These are phyloP conservation scores for Platanista minor DNA, from an alignment of 2,113 vertebrate species.

Conservation along the genomic window DNA sequence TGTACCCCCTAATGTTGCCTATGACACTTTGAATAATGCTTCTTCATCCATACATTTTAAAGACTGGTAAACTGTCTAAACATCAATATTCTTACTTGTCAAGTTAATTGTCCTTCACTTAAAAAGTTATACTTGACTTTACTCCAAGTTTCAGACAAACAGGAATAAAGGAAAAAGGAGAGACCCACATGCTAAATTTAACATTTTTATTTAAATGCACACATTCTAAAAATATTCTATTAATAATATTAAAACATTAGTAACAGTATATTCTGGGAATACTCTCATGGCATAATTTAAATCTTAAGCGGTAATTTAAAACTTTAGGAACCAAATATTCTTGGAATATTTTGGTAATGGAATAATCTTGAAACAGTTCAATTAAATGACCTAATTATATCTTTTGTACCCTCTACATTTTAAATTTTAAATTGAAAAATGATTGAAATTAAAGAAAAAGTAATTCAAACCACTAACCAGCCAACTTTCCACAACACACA, in stretches of 20 bases:
- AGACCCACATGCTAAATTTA: not conserved
- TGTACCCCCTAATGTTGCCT: not conserved
- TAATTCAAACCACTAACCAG: not conserved
- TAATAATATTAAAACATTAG: not conserved
- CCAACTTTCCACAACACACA: not conserved
- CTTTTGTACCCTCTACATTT: not conserved
- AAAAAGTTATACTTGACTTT: not conserved
- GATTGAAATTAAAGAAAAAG: not conserved
- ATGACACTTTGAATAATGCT: not conserved
- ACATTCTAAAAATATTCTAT: not conserved
- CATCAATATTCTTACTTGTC: not conserved
- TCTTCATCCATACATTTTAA: not conserved
- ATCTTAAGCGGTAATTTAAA: not conserved
- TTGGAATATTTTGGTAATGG: not conserved
- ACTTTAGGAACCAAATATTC: not conserved
- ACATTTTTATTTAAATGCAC: not conserved
- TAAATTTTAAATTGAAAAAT: slow-evolving; percentile 10
- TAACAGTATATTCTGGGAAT: not conserved
- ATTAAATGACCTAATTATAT: not conserved
- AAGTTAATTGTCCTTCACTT: not conserved
- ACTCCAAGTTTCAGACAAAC: not conserved
- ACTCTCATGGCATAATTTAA: not conserved
- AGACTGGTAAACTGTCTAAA: not conserved
- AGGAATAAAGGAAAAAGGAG: not conserved
- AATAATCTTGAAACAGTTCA: not conserved